Percentiles rank a stretch among this genome's conserved stretches.
phyloP scores from a whole-genome alignment of 2,113 vertebrate genomes.

The Phalacrocorax aristotelis region DNA sequence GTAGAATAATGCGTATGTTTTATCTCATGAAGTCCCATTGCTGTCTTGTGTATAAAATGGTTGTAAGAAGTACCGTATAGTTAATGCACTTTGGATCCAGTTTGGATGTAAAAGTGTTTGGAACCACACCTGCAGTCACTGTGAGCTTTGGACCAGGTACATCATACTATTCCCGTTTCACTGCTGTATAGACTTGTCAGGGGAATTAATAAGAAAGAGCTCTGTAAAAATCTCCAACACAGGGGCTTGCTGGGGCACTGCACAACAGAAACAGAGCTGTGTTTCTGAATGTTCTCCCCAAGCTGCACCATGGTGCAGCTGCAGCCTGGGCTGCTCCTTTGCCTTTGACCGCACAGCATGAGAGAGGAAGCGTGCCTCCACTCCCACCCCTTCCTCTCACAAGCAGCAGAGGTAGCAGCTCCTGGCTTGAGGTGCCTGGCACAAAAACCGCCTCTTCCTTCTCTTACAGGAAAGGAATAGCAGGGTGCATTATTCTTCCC shows the following conservation, averaged over 20 bases:
- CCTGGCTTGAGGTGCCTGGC: not conserved
- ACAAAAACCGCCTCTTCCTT: not conserved
- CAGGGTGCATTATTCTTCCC: not conserved
- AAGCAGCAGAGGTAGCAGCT: not conserved
- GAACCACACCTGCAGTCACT: not conserved
- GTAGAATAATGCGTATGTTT: not conserved
- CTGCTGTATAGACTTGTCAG: not conserved
- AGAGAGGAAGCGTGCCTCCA: not conserved
- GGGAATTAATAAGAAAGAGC: not conserved
- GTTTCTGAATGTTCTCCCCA: not conserved
- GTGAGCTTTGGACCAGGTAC: not conserved
- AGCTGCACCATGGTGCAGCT: not conserved
- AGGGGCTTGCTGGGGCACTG: not conserved
- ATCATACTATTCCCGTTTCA: not conserved
- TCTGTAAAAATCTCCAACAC: not conserved
- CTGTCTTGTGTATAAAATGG: not conserved
- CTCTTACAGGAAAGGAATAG: not conserved
- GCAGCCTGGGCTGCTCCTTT: not conserved
- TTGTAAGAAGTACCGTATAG: not conserved
- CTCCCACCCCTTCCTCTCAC: not conserved
- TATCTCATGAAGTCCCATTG: not conserved
- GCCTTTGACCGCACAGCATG: rapidly evolving
- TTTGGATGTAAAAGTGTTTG: not conserved
- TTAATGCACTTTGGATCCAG: not conserved
- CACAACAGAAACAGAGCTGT: not conserved